These are phyloP conservation scores for Chondrosia reniformis DNA, from an alignment of 37 sponge, comb jelly and placozoan genomes.

Conservation along the genomic window DNA sequence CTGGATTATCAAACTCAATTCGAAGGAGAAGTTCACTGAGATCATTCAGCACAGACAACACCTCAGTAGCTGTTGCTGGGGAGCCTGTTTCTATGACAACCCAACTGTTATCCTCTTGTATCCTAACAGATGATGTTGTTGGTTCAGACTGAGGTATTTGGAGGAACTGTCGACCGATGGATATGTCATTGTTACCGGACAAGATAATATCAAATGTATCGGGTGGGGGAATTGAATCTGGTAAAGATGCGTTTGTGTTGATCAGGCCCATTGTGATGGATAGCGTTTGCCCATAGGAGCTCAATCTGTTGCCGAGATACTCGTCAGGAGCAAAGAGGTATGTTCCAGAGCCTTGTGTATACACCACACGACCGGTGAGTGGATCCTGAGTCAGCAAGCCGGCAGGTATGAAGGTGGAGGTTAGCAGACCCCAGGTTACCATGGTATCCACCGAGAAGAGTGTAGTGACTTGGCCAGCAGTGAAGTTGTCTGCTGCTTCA, in stretches of 20 bases:
- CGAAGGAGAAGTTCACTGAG: constrained; percentile 27
- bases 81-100: not conserved
- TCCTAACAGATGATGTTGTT: constrained; percentile 11
- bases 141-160: not conserved
- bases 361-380: not conserved
- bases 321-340: constrained; percentile 45
- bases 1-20: constrained; percentile 18
- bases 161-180: constrained; percentile 21
- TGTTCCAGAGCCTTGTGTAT: not conserved
- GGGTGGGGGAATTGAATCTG: not conserved
- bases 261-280: constrained; percentile 1
- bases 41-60: constrained; percentile 30
- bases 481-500: constrained; percentile 36
- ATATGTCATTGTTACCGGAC: not conserved
- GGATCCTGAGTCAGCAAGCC: constrained; percentile 2
- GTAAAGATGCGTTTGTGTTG: no score
- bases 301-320: constrained; percentile 52
- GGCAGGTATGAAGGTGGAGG: not conserved
- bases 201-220: constrained; percentile 26
- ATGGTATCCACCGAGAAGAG: not conserved
- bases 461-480: not conserved
- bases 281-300: constrained; percentile 57
- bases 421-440: constrained; percentile 21
- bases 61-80: not conserved
- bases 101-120: constrained; percentile 52